Percentiles rank a stretch among this genome's conserved stretches.
Conservation (phyloP, 2,113 vertebrate genomes). For the Ovibos moschatus region DNA sequence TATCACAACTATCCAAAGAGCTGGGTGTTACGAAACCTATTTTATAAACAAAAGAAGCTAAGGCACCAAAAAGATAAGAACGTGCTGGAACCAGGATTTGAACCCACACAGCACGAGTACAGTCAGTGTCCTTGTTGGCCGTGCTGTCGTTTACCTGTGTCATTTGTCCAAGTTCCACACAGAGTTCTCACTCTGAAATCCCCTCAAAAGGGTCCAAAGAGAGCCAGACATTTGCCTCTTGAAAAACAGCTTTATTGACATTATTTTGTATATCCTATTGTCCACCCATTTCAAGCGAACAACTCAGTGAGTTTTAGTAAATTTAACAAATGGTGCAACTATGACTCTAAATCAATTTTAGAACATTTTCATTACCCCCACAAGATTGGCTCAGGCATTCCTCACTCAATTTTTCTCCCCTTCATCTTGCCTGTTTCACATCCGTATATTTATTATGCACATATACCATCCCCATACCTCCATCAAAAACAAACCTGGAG, state of each 20-base stretch:
- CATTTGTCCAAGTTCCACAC: background rate
- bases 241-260: background rate
- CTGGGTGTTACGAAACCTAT: background rate
- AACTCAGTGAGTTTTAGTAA: background rate
- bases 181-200: background rate
- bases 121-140: background rate
- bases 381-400: background rate
- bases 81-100: background rate
- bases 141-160: background rate
- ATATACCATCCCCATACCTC: background rate
- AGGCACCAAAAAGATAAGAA: background rate
- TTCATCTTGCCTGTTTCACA: background rate
- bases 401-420: background rate
- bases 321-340: background rate
- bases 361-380: background rate
- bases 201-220: background rate
- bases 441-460: background rate
- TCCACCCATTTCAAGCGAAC: background rate
- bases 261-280: background rate
- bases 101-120: background rate
- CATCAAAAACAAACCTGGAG: background rate
- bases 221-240: background rate
- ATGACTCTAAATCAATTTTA: background rate
- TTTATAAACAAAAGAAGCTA: conserved; percentile 3
- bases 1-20: background rate